Percentiles rank a stretch among this genome's conserved stretches.
Evolutionary conservation across 2,888 invertebrate species (phyloP).

Genomic region (Drosophila quinaria): DNA sequence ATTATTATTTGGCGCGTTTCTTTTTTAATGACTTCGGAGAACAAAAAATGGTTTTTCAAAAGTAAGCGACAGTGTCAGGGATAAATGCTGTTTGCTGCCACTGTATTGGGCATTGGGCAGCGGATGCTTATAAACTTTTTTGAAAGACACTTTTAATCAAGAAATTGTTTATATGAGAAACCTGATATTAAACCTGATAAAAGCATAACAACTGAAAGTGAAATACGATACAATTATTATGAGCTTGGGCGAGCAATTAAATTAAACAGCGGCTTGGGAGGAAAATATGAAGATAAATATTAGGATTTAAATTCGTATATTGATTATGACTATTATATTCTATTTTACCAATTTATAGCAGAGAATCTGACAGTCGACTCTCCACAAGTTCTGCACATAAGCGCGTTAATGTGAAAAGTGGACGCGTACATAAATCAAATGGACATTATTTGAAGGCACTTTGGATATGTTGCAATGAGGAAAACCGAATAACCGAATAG

Average conservation of each 20-base stretch:
- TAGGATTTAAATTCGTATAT: too few relatives aligned
- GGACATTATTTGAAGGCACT: slow-evolving; percentile 29
- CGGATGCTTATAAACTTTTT: slow-evolving; percentile 10
- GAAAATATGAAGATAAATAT: too few relatives aligned
- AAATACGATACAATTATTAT: not conserved
- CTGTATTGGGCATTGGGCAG: not conserved
- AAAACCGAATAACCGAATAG: slow-evolving; percentile 17
- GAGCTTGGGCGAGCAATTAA: not conserved
- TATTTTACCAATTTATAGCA: not conserved
- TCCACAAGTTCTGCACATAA: not conserved
- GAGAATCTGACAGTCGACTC: not conserved
- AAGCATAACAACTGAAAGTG: not conserved
- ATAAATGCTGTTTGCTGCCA: slow-evolving; percentile 20
- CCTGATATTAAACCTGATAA: not conserved
- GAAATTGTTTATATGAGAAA: not conserved
- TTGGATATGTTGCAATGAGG: slow-evolving; percentile 16
- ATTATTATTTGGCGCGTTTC: slow-evolving; percentile 45
- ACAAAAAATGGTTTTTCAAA: slow-evolving; percentile 38
- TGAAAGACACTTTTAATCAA: slow-evolving; percentile 1
- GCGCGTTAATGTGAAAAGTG: slow-evolving; percentile 21
- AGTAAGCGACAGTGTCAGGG: slow-evolving; percentile 33
- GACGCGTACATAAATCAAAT: slow-evolving; percentile 60
- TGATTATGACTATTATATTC: too few relatives aligned
- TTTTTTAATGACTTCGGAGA: slow-evolving; percentile 63
- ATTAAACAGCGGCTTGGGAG: too few relatives aligned